phyloP scores from a whole-genome alignment of 2,888 invertebrate species.

The Bombylius major region DNA sequence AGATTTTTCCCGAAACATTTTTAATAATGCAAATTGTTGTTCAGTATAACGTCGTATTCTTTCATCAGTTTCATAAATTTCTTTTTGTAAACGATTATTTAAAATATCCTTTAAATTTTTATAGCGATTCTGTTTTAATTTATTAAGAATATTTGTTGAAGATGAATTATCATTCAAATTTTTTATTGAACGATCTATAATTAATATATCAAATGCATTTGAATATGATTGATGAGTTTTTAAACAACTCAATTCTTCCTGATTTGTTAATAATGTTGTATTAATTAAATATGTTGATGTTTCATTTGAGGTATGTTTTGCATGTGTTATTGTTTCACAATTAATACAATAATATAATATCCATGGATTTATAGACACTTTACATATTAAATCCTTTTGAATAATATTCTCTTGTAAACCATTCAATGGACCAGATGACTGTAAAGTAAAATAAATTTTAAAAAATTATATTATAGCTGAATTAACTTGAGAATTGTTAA shows the following conservation, averaged over 20 bases:
- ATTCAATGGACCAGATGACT: conserved; percentile 28
- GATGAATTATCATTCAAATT: conserved; percentile 3
- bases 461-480: too few species aligned
- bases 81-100: conserved; percentile 52
- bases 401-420: conserved; percentile 26
- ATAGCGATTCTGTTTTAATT: conserved; percentile 21
- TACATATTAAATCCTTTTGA: conserved; percentile 27
- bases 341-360: conserved; percentile 30
- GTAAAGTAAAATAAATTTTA: conserved; percentile 13
- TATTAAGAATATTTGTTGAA: background rate
- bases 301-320: conserved; percentile 16
- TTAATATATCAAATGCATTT: conserved; percentile 54
- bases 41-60: conserved; percentile 62
- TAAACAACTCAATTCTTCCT: conserved; percentile 46
- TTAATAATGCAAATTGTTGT: conserved; percentile 60
- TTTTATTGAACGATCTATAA: conserved; percentile 29
- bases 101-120: conserved; percentile 43
- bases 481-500: too few species aligned
- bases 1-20: conserved; percentile 57
- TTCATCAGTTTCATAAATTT: conserved; percentile 59
- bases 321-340: conserved; percentile 29
- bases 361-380: conserved; percentile 24
- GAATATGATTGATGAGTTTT: conserved; percentile 55
- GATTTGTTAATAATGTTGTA: conserved; percentile 35
- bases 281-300: conserved; percentile 25